Base-by-base conservation (phyloP, 2,888 invertebrate genomes). In the Netelia melanura region DNA sequence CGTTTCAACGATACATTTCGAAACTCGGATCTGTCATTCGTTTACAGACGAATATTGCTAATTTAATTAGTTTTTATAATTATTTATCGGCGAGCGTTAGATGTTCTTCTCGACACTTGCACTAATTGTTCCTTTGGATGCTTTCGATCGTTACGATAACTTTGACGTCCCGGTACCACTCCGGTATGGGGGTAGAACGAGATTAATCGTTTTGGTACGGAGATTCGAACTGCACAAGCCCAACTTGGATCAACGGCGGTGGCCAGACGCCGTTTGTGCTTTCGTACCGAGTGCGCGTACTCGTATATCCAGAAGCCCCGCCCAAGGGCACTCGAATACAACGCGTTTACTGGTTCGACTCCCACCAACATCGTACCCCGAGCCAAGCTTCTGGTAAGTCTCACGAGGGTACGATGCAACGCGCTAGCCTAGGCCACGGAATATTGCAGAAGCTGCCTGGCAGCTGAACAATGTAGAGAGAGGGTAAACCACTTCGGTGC, bases 251-350 rank as follows among this genome's bases (percentile, higher is more conserved):
- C 75, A 88, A 89, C 91, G 92, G 91, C 93, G 91, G 89, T 91
- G 89, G 91, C 91, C 90, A 90, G 90, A 90, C 91, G 93, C 93
- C 93, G 93, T 92, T 89, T 93, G 93, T 89, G 88, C 81, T 81
- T 84, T 85, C 64, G 67, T 78, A 76, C 87, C 88, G 86, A 74
- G 72, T 81, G 79, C 85, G 82, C 79, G 61, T 82, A 84, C 88
- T 88, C 85, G 89, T 91, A 90, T 90, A 91, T 86, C 87, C 86
- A 65, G 75, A 91, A 83, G 90, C 92, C 90, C 91, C 91, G 91
- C 92, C 91, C 89, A 89, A 74, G 88, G 87, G 81, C 81, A 64
- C 21, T 87, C 81, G 76, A 75, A 71, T 68, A 81, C 72, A 81
- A 25, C 23, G 23, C 58, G 78, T 79, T 87, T 70, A 89, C 89